These are phyloP conservation scores for Molanna angustata DNA, from an alignment of 2,888 invertebrate genomes.

Conservation along the genomic window DNA sequence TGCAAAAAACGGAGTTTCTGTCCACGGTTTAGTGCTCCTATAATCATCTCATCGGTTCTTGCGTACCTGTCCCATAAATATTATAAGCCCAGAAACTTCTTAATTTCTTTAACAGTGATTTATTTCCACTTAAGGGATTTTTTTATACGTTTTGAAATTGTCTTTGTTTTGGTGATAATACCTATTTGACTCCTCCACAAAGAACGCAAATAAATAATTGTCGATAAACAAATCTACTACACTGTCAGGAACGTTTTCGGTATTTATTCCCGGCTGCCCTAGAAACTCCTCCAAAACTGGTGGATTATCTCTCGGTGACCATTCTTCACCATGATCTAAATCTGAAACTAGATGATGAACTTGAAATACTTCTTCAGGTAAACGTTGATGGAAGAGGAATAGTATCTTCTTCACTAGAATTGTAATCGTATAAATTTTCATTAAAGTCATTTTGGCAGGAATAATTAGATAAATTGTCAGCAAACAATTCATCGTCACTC, in stretches of 20 bases:
- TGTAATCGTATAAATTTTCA: background rate
- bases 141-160: background rate
- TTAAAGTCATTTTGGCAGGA: constrained; percentile 3
- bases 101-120: constrained; percentile 7
- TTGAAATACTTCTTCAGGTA: constrained; percentile 5
- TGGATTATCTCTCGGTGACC: constrained; percentile 14
- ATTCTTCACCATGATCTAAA: constrained; percentile 11
- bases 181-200: constrained; percentile 1
- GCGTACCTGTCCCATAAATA: constrained; percentile 8
- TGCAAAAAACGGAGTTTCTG: constrained; percentile 19
- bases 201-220: background rate
- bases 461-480: constrained; percentile 10
- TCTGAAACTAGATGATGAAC: constrained; percentile 8
- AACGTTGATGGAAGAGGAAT: constrained; percentile 5
- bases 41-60: constrained; percentile 12
- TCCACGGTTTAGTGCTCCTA: constrained; percentile 11
- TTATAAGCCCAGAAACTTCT: constrained; percentile 8
- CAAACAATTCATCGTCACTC: constrained; percentile 9
- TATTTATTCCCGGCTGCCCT: constrained; percentile 13
- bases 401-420: background rate
- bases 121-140: constrained; percentile 7
- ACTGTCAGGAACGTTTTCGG: constrained; percentile 8
- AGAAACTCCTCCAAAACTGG: constrained; percentile 13
- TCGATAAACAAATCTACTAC: constrained; percentile 1
- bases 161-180: constrained; percentile 5